A percentile compares a stretch with the other conserved stretches of the same genome.
Conservation (phyloP, 92 coral and sea anemone genomes). For the Zoanthus sociatus region DNA sequence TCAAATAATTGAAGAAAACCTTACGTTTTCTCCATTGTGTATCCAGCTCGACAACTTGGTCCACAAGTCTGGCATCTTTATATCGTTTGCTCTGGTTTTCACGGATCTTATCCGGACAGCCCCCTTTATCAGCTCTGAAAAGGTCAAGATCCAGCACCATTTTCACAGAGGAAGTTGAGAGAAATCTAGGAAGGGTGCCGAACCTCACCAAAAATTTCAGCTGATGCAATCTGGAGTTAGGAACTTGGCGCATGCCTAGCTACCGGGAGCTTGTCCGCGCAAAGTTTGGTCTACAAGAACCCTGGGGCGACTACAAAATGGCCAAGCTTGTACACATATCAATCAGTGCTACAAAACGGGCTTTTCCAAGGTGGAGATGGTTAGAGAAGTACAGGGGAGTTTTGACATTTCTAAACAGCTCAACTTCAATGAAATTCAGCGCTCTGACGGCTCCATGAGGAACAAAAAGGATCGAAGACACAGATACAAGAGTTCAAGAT, state of each 20-base stretch:
- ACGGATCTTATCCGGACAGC: constrained; percentile 97
- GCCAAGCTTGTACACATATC: not conserved
- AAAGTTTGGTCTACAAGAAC: not conserved
- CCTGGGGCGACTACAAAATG: constrained; percentile 13
- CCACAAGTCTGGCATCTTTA: constrained; percentile 93
- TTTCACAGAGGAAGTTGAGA: constrained; percentile 68
- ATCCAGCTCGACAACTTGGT: constrained; percentile 92
- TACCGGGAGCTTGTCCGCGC: constrained; percentile 46
- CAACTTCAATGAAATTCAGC: no score
- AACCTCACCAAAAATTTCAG: constrained; percentile 62
- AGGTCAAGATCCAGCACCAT: constrained; percentile 98
- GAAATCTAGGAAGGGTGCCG: constrained; percentile 63
- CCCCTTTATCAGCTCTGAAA: constrained; percentile 93
- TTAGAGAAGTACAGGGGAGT: no score
- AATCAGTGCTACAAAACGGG: no score
- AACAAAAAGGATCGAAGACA: no score
- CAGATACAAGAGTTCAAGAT: no score
- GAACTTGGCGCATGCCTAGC: constrained; percentile 69
- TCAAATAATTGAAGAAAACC: constrained; percentile 18
- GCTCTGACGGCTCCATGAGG: no score
- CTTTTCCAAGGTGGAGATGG: no score
- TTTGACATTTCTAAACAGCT: no score
- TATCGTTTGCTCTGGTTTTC: constrained; percentile 99
- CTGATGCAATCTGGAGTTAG: constrained; percentile 89
- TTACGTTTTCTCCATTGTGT: constrained; percentile 97